Percentiles rank a stretch among this genome's conserved stretches.
phyloP scores from a whole-genome alignment of 2,888 invertebrate genomes.

The Platerodrilus igneus region DNA sequence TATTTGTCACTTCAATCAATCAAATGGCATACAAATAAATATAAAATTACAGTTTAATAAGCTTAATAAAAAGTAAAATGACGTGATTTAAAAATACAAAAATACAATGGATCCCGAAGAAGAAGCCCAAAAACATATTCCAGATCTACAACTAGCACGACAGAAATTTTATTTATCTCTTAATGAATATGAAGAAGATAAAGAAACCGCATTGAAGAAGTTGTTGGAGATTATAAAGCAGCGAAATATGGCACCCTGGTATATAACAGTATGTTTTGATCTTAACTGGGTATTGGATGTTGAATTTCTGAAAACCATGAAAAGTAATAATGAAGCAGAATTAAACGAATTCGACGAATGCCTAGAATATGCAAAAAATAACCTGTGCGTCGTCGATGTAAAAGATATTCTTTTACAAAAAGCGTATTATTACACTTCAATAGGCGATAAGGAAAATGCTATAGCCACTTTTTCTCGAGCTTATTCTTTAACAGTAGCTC shows the following conservation, averaged over 20 bases:
- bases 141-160: constrained; percentile 48
- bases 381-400: constrained; percentile 30
- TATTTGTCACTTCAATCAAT: too few relatives aligned
- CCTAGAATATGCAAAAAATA: constrained; percentile 30
- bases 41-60: too few relatives aligned
- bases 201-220: constrained; percentile 45
- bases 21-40: too few relatives aligned
- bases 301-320: constrained; percentile 35
- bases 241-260: constrained; percentile 61
- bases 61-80: too few relatives aligned
- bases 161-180: constrained; percentile 53
- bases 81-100: too few relatives aligned
- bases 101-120: too few relatives aligned
- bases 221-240: constrained; percentile 50
- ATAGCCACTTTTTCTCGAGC: constrained; percentile 37
- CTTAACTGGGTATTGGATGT: constrained; percentile 51
- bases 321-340: constrained; percentile 30
- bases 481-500: constrained; percentile 40
- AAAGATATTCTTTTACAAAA: constrained; percentile 40
- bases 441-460: constrained; percentile 44
- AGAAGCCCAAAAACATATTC: constrained; percentile 30
- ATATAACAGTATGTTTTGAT: constrained; percentile 53
- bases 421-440: constrained; percentile 44
- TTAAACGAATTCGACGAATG: constrained; percentile 33
- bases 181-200: constrained; percentile 50